These are phyloP conservation scores for Leptopilina drosophilae DNA, from an alignment of 2,888 invertebrate species.

Conservation along the genomic window DNA sequence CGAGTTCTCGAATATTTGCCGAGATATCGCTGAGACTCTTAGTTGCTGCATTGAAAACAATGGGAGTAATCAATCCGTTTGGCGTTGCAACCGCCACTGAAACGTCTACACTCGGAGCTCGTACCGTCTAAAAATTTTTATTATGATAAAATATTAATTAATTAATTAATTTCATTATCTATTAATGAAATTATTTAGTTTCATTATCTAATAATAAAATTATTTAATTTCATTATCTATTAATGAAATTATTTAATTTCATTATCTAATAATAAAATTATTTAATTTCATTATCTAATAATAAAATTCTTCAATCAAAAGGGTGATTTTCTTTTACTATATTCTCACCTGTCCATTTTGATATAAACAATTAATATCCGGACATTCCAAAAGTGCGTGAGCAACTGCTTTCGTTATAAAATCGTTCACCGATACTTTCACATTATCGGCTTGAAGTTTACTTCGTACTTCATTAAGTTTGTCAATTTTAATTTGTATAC, in stretches of 20 bases:
- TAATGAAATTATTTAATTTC: conserved; percentile 13
- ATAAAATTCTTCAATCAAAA: not conserved
- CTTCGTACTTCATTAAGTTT: conserved; percentile 78
- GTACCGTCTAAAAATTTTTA: conserved; percentile 67
- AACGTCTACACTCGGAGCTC: conserved; percentile 78
- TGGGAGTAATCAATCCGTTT: conserved; percentile 83
- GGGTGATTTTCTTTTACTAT: no score
- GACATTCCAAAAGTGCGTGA: conserved; percentile 79
- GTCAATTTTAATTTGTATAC: conserved; percentile 79
- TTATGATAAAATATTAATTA: no score
- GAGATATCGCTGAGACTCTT: conserved; percentile 80
- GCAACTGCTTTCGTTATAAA: conserved; percentile 83
- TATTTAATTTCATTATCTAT: conserved; percentile 6
- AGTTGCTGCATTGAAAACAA: conserved; percentile 79
- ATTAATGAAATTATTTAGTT: conserved; percentile 2
- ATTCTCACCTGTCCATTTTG: conserved; percentile 75
- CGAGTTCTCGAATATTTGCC: conserved; percentile 78
- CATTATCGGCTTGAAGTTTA: conserved; percentile 78
- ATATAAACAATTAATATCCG: conserved; percentile 77
- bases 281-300: no score
- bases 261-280: not conserved
- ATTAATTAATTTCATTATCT: not conserved
- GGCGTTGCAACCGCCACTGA: conserved; percentile 83
- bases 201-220: not conserved
- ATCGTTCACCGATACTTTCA: conserved; percentile 83